Evolutionary conservation across 2,888 invertebrate genomes (phyloP).

Genomic region (Drosophila quasianomalipes): DNA sequence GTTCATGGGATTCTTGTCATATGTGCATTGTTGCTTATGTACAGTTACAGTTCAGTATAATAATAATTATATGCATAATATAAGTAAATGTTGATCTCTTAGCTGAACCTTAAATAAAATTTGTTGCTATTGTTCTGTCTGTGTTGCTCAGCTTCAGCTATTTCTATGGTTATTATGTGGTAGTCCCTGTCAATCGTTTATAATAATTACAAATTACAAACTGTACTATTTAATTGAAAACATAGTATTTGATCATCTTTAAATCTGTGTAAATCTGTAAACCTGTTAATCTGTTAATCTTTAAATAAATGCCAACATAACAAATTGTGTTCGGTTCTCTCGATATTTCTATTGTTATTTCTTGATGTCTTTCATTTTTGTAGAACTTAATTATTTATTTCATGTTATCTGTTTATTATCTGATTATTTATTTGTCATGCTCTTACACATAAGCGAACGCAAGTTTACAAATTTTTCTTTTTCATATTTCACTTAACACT

Average conservation of each 20-base stretch:
- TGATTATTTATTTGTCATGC: conserved; percentile 35
- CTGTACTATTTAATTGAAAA: conserved; percentile 48
- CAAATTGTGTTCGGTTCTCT: conserved; percentile 61
- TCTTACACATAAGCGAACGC: conserved; percentile 59
- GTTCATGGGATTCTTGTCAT: conserved; percentile 30
- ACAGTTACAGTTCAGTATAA: conserved; percentile 46
- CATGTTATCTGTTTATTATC: conserved; percentile 1
- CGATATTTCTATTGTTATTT: conserved; percentile 38
- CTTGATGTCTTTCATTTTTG: conserved; percentile 8
- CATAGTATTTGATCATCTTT: conserved; percentile 32
- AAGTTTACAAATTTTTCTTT: conserved; percentile 69
- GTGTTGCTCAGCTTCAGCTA: conserved; percentile 60
- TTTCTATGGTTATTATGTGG: conserved; percentile 72
- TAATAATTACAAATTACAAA: conserved; percentile 69
- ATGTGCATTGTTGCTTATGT: conserved; percentile 48
- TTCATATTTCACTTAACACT: conserved; percentile 66
- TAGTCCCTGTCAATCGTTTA: conserved; percentile 83
- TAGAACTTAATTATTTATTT: conserved; percentile 46
- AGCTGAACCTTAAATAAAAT: conserved; percentile 66
- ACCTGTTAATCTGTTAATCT: conserved; percentile 20
- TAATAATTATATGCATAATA: conserved; percentile 48
- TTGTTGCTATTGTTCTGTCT: conserved; percentile 67
- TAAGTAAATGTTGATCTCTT: conserved; percentile 32
- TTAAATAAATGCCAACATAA: conserved; percentile 70
- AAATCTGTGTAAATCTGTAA: conserved; percentile 27